Conservation (phyloP, 2,113 vertebrate species). For the Epinephelus cyanopodus region DNA sequence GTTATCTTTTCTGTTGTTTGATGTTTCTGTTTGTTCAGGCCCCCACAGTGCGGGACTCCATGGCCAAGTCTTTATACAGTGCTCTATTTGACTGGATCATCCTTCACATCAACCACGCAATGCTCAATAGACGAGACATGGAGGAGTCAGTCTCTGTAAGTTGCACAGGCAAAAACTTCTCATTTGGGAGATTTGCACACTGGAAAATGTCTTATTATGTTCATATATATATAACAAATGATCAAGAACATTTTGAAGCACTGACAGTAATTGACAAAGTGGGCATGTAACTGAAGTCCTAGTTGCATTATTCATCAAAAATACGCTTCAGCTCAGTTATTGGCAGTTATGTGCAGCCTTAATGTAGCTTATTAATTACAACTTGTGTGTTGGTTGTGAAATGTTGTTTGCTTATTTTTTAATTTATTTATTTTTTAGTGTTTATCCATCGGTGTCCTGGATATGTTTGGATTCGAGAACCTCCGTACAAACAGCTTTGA, state of each 20-base stretch:
- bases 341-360: background rate
- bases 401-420: background rate
- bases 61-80: slow-evolving; percentile 95
- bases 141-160: slow-evolving; percentile 92
- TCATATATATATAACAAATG: too few species aligned
- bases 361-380: background rate
- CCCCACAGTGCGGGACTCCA: slow-evolving; percentile 90
- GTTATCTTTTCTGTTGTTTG: background rate
- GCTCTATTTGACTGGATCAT: slow-evolving; percentile 97
- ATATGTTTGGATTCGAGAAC: slow-evolving; percentile 98
- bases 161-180: background rate
- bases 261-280: too few species aligned
- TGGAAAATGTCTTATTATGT: too few species aligned
- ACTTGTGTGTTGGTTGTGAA: background rate
- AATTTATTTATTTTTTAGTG: slow-evolving; percentile 79
- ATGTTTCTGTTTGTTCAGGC: slow-evolving; percentile 81
- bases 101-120: slow-evolving; percentile 94
- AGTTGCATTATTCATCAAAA: background rate
- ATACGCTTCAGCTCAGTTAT: background rate
- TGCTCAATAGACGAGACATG: slow-evolving; percentile 94
- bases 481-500: slow-evolving; percentile 94
- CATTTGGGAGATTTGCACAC: too few species aligned
- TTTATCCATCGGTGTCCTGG: slow-evolving; percentile 93
- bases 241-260: too few species aligned
- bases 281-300: background rate